Evolutionary conservation across 2,888 invertebrate species (phyloP).

Genomic region (Dyspetes luteomarginatus): DNA sequence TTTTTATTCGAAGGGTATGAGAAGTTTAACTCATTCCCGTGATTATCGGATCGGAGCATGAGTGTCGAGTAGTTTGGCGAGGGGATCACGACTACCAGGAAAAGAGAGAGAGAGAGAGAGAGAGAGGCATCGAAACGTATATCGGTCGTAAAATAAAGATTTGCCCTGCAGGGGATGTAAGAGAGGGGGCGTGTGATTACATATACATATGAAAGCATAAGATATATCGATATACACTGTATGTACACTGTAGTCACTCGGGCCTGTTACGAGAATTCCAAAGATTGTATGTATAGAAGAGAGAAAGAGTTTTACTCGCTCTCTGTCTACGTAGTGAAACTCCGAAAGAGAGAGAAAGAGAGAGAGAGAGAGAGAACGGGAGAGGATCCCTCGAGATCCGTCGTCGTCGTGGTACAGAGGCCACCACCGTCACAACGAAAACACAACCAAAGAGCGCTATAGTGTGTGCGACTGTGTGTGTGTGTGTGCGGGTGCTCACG

Average conservation of each 20-base stretch:
- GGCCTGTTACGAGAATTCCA: constrained; percentile 19
- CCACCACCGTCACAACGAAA: constrained; percentile 40
- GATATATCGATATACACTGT: too few relatives aligned
- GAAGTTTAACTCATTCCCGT: neutral
- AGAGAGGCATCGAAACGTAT: constrained; percentile 54
- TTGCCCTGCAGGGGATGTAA: constrained; percentile 65
- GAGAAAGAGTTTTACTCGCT: constrained; percentile 9
- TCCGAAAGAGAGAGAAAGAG: neutral
- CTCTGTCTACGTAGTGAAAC: neutral
- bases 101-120: neutral
- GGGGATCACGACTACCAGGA: too few relatives aligned
- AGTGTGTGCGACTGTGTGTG: constrained; percentile 25
- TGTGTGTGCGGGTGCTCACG: constrained; percentile 47
- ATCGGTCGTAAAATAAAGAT: constrained; percentile 75
- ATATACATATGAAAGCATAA: constrained; percentile 12
- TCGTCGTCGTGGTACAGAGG: constrained; percentile 49
- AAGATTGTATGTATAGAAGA: constrained; percentile 10
- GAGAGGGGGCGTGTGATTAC: constrained; percentile 64
- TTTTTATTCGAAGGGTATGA: neutral
- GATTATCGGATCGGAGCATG: constrained; percentile 39
- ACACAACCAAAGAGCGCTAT: constrained; percentile 29
- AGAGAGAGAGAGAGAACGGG: constrained; percentile 5
- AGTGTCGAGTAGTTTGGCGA: too few relatives aligned
- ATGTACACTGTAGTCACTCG: constrained; percentile 9
- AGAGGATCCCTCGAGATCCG: constrained; percentile 50